Conservation (phyloP, 2,113 vertebrate species). For the Oreochromis spilurus region DNA sequence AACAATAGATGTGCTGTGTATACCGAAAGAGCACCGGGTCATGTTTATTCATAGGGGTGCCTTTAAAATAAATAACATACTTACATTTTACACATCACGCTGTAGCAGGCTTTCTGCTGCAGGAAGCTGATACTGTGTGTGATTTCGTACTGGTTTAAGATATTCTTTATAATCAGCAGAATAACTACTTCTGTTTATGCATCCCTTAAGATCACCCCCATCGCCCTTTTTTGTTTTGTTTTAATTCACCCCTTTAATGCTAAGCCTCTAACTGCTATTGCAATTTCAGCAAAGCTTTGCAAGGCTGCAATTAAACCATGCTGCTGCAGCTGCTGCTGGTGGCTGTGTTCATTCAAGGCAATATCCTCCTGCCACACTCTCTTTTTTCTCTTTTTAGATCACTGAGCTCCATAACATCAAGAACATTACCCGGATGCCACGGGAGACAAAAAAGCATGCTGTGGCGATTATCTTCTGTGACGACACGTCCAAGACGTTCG, state of each 20-base stretch:
- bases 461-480: slow-evolving; percentile 98
- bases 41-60: background rate
- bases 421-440: slow-evolving; percentile 96
- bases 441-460: slow-evolving; percentile 96
- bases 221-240: background rate
- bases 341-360: slow-evolving; percentile 46
- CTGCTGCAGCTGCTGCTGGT: background rate
- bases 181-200: slow-evolving; percentile 4
- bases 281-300: slow-evolving; percentile 29
- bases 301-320: slow-evolving; percentile 24
- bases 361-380: slow-evolving; percentile 59
- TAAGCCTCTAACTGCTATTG: slow-evolving; percentile 29
- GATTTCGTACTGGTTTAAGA: background rate
- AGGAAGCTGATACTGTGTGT: background rate
- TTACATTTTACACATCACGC: background rate
- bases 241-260: background rate
- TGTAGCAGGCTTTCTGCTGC: background rate
- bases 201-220: background rate
- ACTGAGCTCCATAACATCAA: slow-evolving; percentile 97
- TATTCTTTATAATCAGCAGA: background rate
- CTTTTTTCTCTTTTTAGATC: slow-evolving; percentile 75
- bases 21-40: background rate
- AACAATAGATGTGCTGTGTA: background rate
- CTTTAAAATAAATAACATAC: slow-evolving; percentile 9
- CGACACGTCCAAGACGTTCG: slow-evolving; percentile 96